Percentiles rank a stretch among this genome's conserved stretches.
phyloP scores from a whole-genome alignment of 2,888 invertebrate species.

The Yponomeuta evonymella region DNA sequence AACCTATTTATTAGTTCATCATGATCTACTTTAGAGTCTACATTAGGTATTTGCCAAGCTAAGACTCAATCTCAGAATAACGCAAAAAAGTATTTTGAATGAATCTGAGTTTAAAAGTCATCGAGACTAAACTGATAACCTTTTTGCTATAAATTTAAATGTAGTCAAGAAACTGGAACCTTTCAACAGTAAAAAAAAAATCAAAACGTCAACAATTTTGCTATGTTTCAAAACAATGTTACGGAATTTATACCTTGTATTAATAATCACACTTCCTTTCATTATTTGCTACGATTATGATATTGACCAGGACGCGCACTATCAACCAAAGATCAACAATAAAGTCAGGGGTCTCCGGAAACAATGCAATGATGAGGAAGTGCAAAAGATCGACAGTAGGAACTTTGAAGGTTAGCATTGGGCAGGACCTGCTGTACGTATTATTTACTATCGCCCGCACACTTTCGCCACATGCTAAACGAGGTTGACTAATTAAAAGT shows the following conservation, averaged over 20 bases:
- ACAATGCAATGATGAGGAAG: not conserved
- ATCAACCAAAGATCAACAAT: constrained; percentile 2
- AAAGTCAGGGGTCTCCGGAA: not conserved
- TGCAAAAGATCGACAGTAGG: not conserved
- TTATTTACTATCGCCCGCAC: not conserved
- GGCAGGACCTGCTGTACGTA: not conserved
- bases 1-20: too few species aligned
- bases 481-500: too few species aligned
- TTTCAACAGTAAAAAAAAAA: too few species aligned
- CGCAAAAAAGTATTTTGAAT: too few species aligned
- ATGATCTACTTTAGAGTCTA: too few species aligned
- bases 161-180: too few species aligned
- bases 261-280: not conserved
- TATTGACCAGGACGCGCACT: not conserved
- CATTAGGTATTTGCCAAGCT: too few species aligned
- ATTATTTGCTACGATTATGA: constrained; percentile 9
- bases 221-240: not conserved
- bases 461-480: too few species aligned
- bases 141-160: too few species aligned
- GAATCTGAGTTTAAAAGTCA: too few species aligned
- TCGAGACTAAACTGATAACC: too few species aligned
- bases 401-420: not conserved
- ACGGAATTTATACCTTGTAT: not conserved
- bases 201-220: not conserved
- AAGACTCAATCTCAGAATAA: too few species aligned